A percentile compares a stretch with the other conserved stretches of the same genome.
These are phyloP conservation scores for Steinernema khuongi DNA, from an alignment of 1,140 invertebrate species.

Conservation along the genomic window DNA sequence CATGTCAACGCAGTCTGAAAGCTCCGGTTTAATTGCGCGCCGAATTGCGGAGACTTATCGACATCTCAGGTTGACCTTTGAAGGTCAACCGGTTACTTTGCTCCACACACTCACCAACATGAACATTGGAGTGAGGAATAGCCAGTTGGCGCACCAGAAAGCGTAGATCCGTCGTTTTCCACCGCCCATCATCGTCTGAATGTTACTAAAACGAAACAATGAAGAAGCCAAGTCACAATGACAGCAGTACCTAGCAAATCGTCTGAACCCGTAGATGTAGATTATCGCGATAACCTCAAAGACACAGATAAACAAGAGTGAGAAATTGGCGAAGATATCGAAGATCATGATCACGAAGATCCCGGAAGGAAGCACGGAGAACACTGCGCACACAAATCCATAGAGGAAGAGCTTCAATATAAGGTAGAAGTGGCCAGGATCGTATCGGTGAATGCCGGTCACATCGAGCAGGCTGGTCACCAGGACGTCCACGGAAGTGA, in stretches of 20 bases:
- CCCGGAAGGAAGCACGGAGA: neutral
- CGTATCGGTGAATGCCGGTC: neutral
- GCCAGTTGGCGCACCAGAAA: neutral
- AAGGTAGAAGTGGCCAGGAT: neutral
- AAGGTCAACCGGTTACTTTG: too few species aligned
- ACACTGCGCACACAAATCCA: neutral
- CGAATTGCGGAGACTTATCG: too few species aligned
- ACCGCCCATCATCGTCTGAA: slow-evolving; percentile 5
- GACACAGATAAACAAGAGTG: neutral
- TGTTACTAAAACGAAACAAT: neutral
- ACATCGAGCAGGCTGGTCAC: neutral
- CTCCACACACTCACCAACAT: neutral
- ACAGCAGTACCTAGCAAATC: neutral
- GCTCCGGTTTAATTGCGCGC: neutral
- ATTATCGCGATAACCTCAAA: neutral
- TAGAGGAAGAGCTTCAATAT: neutral
- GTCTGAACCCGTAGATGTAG: slow-evolving; percentile 4
- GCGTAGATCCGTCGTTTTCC: neutral
- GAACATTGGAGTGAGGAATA: neutral
- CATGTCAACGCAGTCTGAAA: neutral
- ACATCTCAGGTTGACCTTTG: too few species aligned
- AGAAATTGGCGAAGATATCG: neutral
- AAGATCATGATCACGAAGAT: neutral
- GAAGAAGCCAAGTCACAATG: neutral
- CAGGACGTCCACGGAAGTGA: neutral